A percentile compares a stretch with the other conserved stretches of the same genome.
Evolutionary conservation across 2,113 vertebrate species (phyloP).

Genomic region (Anas platyrhynchos): DNA sequence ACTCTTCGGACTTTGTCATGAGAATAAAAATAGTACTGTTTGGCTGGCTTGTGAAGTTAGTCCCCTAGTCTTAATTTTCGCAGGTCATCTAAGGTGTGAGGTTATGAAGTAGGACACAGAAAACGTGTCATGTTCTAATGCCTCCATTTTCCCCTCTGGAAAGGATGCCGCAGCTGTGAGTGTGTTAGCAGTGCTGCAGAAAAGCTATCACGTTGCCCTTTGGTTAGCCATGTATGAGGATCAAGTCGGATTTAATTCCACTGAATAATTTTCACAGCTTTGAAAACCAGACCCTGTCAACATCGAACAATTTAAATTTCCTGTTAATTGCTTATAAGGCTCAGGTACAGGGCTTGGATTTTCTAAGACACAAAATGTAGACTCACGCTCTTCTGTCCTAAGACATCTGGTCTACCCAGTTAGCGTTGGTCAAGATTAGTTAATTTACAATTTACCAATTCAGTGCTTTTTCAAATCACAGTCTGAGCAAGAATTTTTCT

Average conservation of each 20-base stretch:
- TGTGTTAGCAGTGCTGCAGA: neutral
- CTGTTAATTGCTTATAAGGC: neutral
- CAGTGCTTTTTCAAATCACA: neutral
- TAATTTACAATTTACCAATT: neutral
- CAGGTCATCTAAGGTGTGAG: slow-evolving; percentile 41
- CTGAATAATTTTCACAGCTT: neutral
- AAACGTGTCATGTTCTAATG: neutral
- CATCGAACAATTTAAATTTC: neutral
- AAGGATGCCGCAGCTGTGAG: neutral
- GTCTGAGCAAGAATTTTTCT: neutral
- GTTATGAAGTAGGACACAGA: slow-evolving; percentile 22
- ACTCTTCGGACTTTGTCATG: neutral
- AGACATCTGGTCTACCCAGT: neutral
- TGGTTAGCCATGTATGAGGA: neutral
- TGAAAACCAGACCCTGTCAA: slow-evolving; percentile 20
- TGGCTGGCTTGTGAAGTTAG: slow-evolving; percentile 44
- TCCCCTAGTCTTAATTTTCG: slow-evolving; percentile 48
- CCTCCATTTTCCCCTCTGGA: slow-evolving; percentile 38
- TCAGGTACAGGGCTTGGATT: neutral
- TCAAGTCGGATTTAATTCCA: neutral
- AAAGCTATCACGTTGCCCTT: neutral
- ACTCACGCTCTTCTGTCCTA: neutral
- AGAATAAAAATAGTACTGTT: slow-evolving; percentile 50
- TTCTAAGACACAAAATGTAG: neutral
- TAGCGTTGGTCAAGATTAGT: neutral